Evolutionary conservation across 2,113 vertebrate species (phyloP), one percentile per base, ranked within the genome.

Genomic region (Dryoscopus gambensis): DNA sequence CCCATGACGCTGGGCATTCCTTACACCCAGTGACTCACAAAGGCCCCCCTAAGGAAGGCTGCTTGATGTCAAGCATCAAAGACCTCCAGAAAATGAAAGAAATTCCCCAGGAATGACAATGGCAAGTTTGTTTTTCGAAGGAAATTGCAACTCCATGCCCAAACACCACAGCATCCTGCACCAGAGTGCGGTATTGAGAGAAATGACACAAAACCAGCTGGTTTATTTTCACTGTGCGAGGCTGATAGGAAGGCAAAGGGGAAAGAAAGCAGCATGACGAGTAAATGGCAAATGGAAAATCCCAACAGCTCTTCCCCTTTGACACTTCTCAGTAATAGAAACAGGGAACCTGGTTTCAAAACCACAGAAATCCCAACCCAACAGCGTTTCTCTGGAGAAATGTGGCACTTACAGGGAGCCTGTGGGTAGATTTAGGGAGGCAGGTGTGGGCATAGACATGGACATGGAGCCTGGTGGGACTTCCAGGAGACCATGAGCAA

Each of bases 201-300:
- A 67, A 93, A 75, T 2, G 5, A 40, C 60, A 79, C 71, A 59
- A 86, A 84, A 14, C 31, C 10, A 5, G 22, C 14, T 12, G 18
- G 69, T 70, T 92, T 94, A 40, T 94, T 96, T 84, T 78, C 90
- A 60, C 46, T 78, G 76, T 4, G 22, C 0, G 2, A 49, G 46
- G 82, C 67, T 70, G 95, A 81, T 4, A 15, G 85, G 46, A 92
- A 92, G 25, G 83, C 77, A 75, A 60, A 88, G 69, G 76, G 90
- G 80, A 94, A 96, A 78, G 74, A 22, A 88, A 92, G 83, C 20
- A 19, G 83, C 33, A 1, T 9, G 60, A 90, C 0, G 5, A 86
- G n/a, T 15, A 44, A 90, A 89, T 78, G 65, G 80, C 56, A 64
- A 95, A 71, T 90, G 96, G 95, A 96, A 96, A 96, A 90, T 89